Conservation (phyloP, 2,888 invertebrate genomes). For the Cantharis flavilabris region DNA sequence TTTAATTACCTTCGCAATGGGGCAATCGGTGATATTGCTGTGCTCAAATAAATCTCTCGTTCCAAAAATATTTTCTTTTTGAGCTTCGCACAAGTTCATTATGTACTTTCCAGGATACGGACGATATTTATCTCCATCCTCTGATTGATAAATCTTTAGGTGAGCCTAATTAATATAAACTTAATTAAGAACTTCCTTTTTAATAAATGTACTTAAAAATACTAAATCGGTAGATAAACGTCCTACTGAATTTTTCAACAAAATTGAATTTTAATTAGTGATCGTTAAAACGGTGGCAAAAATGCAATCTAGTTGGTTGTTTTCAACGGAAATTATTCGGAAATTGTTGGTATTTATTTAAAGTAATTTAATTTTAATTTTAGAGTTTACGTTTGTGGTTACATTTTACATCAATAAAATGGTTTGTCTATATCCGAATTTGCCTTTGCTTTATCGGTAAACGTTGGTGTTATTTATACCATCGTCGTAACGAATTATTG, state of each 20-base stretch:
- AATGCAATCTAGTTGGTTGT: not conserved
- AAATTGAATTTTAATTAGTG: not conserved
- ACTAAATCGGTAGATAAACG: not conserved
- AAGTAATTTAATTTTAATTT: not conserved
- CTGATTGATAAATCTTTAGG: not conserved
- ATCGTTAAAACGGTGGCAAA: not conserved
- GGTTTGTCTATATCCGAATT: not conserved
- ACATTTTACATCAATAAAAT: not conserved
- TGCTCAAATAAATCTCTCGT: constrained; percentile 8
- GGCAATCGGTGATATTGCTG: constrained; percentile 13
- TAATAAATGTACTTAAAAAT: not conserved
- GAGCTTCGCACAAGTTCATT: constrained; percentile 10
- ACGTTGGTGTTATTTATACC: not conserved
- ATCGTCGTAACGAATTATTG: not conserved
- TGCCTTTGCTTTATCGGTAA: not conserved
- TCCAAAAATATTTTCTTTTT: constrained; percentile 12
- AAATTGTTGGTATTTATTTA: not conserved
- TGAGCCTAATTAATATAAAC: constrained; percentile 4
- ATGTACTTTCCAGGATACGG: constrained; percentile 6
- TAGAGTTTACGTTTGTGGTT: not conserved
- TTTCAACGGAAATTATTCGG: not conserved
- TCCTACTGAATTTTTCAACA: not conserved
- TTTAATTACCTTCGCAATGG: constrained; percentile 3
- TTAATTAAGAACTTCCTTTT: not conserved
- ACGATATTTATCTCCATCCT: not conserved